Percentiles rank a stretch among this genome's conserved stretches.
Evolutionary conservation across 2,888 invertebrate genomes (phyloP).

Genomic region (Lottia gigantea): DNA sequence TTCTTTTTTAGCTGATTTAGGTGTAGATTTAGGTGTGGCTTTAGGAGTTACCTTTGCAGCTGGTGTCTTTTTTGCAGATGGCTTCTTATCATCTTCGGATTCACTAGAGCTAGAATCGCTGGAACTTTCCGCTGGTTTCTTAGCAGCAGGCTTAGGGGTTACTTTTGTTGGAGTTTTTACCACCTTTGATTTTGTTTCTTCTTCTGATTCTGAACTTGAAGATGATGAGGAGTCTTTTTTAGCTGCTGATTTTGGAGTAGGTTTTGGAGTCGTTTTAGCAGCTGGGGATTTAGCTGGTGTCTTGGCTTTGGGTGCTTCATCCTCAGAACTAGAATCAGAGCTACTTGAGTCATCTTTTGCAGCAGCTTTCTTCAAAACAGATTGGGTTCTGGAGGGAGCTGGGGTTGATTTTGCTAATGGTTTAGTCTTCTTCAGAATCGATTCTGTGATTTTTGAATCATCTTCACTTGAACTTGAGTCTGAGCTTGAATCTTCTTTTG

Average conservation of each 20-base stretch:
- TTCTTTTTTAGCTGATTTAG: constrained; percentile 21
- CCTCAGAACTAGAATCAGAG: constrained; percentile 28
- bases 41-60: constrained; percentile 22
- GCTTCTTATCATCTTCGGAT: constrained; percentile 40
- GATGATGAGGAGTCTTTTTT: constrained; percentile 31
- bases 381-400: neutral
- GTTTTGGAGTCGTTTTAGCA: neutral
- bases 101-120: constrained; percentile 30
- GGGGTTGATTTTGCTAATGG: neutral
- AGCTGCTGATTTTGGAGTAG: constrained; percentile 15
- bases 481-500: constrained; percentile 32
- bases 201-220: constrained; percentile 27
- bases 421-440: constrained; percentile 2
- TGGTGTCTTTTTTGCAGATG: constrained; percentile 15
- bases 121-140: constrained; percentile 27
- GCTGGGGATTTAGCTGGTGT: constrained; percentile 12
- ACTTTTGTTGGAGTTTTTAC: constrained; percentile 9
- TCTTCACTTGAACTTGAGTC: constrained; percentile 9
- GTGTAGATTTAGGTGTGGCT: constrained; percentile 10
- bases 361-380: constrained; percentile 20
- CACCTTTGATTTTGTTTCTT: constrained; percentile 21
- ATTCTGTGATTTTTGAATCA: neutral
- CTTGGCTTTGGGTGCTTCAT: constrained; percentile 20
- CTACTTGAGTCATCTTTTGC: constrained; percentile 33
- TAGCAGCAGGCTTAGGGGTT: constrained; percentile 11